These are phyloP conservation scores for Watsonalla cultraria DNA, from an alignment of 2,888 invertebrate genomes.

Conservation along the genomic window DNA sequence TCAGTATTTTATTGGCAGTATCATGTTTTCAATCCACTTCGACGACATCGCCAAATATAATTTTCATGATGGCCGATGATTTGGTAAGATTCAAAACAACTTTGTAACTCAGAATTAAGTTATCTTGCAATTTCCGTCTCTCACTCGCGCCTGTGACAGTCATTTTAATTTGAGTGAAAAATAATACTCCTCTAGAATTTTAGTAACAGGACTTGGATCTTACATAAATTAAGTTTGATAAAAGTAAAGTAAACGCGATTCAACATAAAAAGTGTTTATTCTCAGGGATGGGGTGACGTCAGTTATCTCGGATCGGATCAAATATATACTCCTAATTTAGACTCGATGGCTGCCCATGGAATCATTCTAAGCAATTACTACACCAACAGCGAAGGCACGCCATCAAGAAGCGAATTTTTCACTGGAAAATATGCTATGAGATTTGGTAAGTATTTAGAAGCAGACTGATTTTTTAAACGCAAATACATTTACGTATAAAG, in stretches of 20 bases:
- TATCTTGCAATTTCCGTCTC: no score
- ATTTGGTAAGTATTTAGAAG: constrained; percentile 71
- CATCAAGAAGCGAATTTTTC: constrained; percentile 85
- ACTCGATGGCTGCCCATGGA: constrained; percentile 89
- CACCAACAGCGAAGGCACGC: constrained; percentile 86
- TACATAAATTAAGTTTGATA: not conserved
- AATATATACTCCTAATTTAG: constrained; percentile 92
- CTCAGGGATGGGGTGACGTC: constrained; percentile 92
- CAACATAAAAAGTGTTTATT: constrained; percentile 7
- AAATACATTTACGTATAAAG: no score
- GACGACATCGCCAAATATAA: constrained; percentile 78
- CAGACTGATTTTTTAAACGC: not conserved
- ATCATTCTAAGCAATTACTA: constrained; percentile 89
- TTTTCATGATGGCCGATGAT: constrained; percentile 88
- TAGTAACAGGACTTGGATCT: no score
- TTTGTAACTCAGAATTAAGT: not conserved
- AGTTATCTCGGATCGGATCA: constrained; percentile 90
- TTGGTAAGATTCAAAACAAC: constrained; percentile 76
- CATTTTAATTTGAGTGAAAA: no score
- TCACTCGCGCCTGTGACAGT: no score
- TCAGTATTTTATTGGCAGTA: constrained; percentile 19
- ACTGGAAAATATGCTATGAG: constrained; percentile 91
- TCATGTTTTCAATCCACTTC: constrained; percentile 3
- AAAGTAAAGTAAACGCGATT: not conserved
- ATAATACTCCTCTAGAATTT: no score